These are phyloP conservation scores for Trileptium ribeirensis DNA, from an alignment of 2,888 invertebrate genomes.

Conservation along the genomic window DNA sequence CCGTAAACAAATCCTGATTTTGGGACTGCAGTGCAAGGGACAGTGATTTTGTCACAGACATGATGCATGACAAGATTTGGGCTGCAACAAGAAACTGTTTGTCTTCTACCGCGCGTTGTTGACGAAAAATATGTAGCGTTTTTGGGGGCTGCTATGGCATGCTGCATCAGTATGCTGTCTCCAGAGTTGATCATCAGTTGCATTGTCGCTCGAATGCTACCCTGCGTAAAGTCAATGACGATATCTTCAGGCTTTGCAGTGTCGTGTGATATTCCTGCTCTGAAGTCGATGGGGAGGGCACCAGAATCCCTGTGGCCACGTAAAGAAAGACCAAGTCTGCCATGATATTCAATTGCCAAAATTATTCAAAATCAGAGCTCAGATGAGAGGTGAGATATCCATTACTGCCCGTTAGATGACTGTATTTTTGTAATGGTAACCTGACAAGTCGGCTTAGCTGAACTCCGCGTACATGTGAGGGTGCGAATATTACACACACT, in stretches of 20 bases:
- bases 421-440: neutral
- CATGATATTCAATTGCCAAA: neutral
- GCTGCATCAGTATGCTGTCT: neutral
- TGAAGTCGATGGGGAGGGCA: no score
- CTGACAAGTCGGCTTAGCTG: neutral
- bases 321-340: neutral
- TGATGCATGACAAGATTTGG: neutral
- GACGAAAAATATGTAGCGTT: neutral
- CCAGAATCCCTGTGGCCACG: neutral
- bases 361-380: neutral
- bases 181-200: neutral
- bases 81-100: neutral
- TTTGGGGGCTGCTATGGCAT: neutral
- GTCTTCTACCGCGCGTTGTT: neutral
- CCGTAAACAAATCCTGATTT: neutral
- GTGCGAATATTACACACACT: neutral
- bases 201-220: neutral
- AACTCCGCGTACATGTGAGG: neutral
- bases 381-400: neutral
- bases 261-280: no score
- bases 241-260: no score
- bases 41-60: neutral
- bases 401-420: neutral
- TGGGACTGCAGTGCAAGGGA: neutral
- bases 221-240: no score